Conservation (phyloP, 2,113 vertebrate genomes). For the Rallus limicola region DNA sequence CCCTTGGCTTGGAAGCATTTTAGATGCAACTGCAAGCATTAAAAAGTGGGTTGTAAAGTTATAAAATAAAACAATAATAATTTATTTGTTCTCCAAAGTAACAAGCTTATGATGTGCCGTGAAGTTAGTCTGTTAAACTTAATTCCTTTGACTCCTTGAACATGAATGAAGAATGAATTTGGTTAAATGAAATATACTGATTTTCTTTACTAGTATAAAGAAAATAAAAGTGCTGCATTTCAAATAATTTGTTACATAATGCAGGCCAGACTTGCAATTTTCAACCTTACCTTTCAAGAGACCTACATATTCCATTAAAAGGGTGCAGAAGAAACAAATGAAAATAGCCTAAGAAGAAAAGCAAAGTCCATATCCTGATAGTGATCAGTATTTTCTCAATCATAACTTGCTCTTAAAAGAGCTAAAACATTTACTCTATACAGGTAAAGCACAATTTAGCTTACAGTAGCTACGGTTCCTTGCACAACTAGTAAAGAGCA, state of each 20-base stretch:
- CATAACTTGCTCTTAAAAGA: conserved; percentile 61
- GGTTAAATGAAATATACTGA: conserved; percentile 72
- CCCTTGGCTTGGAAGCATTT: conserved; percentile 52
- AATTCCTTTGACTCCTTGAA: conserved; percentile 67
- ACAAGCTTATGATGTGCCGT: conserved; percentile 72
- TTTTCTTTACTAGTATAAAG: conserved; percentile 74
- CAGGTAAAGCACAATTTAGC: conserved; percentile 16
- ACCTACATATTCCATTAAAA: conserved; percentile 87
- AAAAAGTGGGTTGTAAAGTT: conserved; percentile 28
- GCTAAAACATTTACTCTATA: conserved; percentile 38
- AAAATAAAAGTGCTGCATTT: conserved; percentile 66
- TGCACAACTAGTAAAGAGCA: neutral
- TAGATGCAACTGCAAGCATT: conserved; percentile 72
- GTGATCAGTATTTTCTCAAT: conserved; percentile 60
- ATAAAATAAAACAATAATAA: neutral
- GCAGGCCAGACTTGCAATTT: conserved; percentile 80
- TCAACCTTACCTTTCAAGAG: conserved; percentile 91
- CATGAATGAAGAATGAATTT: conserved; percentile 75
- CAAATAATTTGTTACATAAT: conserved; percentile 75
- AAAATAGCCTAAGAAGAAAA: conserved; percentile 85
- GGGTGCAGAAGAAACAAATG: conserved; percentile 88
- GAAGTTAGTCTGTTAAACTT: conserved; percentile 79
- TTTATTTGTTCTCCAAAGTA: conserved; percentile 51
- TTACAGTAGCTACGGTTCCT: neutral
- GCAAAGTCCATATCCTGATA: conserved; percentile 79